Conservation (phyloP, 2,113 vertebrate genomes). For the Mobula hypostoma region DNA sequence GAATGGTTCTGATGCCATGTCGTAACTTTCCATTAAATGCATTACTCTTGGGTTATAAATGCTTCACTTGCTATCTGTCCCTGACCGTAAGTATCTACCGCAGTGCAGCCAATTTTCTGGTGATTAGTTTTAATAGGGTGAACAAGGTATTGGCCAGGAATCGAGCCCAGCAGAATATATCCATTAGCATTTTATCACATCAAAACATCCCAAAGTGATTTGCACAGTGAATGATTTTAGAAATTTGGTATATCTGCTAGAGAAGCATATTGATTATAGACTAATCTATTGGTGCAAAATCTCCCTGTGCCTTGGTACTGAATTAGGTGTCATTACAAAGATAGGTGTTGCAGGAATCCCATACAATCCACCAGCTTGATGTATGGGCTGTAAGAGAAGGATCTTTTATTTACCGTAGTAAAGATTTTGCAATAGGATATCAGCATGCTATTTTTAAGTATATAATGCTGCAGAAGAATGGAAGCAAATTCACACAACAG, state of each 20-base stretch:
- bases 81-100: background rate
- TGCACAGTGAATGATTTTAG: background rate
- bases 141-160: background rate
- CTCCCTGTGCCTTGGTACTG: background rate
- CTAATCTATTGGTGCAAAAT: background rate
- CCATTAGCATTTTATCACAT: background rate
- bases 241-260: background rate
- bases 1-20: background rate
- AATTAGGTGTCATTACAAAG: background rate
- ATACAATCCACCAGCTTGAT: background rate
- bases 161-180: background rate
- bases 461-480: background rate
- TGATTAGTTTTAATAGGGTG: background rate
- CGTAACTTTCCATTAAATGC: background rate
- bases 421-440: background rate
- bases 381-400: background rate
- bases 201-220: background rate
- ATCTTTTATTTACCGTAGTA: background rate
- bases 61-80: background rate
- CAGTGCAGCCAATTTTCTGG: background rate
- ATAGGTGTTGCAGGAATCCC: background rate
- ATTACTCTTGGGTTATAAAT: background rate
- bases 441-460: no score
- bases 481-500: background rate
- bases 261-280: background rate